A percentile compares a stretch with the other conserved stretches of the same genome.
Evolutionary conservation across 1,140 invertebrate genomes (phyloP).

Genomic region (Drosophila seguyi): DNA sequence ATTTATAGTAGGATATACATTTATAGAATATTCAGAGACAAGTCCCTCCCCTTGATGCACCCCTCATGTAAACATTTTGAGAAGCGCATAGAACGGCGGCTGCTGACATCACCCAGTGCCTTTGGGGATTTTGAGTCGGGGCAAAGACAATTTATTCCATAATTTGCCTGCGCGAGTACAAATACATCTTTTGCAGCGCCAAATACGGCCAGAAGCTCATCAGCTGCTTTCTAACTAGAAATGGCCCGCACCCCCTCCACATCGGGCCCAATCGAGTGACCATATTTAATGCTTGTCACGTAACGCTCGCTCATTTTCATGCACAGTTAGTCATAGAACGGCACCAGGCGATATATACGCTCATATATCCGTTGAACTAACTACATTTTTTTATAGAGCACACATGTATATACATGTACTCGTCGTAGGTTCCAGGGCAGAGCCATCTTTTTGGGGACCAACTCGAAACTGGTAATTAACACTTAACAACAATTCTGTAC

Average conservation of each 20-base stretch:
- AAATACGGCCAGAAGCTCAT: conserved; percentile 69
- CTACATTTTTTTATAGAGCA: conserved; percentile 34
- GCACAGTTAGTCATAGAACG: conserved; percentile 69
- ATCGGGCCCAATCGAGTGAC: conserved; percentile 24
- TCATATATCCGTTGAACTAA: conserved; percentile 39
- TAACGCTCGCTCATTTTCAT: conserved; percentile 69
- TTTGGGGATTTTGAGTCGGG: conserved; percentile 6
- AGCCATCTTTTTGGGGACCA: conserved; percentile 28
- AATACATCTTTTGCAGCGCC: conserved; percentile 38
- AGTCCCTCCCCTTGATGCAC: conserved; percentile 1
- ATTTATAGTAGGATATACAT: background rate
- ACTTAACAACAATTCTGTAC: conserved; percentile 21
- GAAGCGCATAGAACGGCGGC: conserved; percentile 13
- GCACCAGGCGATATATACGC: conserved; percentile 15
- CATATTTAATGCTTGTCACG: conserved; percentile 72
- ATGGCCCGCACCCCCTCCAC: conserved; percentile 5
- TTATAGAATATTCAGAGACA: background rate
- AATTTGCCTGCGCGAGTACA: conserved; percentile 32
- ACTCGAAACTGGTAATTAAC: conserved; percentile 39
- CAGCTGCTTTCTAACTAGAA: conserved; percentile 71
- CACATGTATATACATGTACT: background rate
- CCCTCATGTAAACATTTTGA: conserved; percentile 1
- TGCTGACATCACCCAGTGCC: conserved; percentile 45
- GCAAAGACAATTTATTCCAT: conserved; percentile 48
- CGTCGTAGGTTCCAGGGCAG: conserved; percentile 4